Conservation (phyloP, 2,888 invertebrate species). For the Hypselothyrea guttata region DNA sequence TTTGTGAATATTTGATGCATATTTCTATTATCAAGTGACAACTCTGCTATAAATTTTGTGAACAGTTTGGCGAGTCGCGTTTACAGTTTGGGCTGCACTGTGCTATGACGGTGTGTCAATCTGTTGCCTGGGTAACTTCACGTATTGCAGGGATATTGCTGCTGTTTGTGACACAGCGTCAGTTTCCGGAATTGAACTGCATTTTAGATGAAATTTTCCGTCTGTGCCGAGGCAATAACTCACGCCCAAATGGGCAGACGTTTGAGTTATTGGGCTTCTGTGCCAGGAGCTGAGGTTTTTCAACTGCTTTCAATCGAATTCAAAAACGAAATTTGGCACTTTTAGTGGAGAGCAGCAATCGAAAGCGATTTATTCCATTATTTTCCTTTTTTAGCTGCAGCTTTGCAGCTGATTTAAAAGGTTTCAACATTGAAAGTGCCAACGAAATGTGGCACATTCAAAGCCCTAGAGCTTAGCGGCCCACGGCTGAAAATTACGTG, state of each 20-base stretch:
- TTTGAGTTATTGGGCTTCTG: too few relatives aligned
- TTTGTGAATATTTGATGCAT: too few relatives aligned
- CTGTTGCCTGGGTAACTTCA: slow-evolving; percentile 27
- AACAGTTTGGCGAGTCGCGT: too few relatives aligned
- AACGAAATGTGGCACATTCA: slow-evolving; percentile 37
- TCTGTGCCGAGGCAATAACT: slow-evolving; percentile 40
- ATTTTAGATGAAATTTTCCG: slow-evolving; percentile 43
- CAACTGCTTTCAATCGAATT: too few relatives aligned
- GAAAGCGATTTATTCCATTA: too few relatives aligned
- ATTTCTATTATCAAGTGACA: too few relatives aligned
- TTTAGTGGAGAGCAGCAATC: too few relatives aligned
- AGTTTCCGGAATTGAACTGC: slow-evolving; percentile 37
- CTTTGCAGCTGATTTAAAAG: too few relatives aligned
- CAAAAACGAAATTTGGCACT: too few relatives aligned
- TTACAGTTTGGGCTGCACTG: slow-evolving; percentile 5
- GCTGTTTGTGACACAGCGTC: not conserved
- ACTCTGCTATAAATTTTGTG: too few relatives aligned
- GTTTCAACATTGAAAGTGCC: slow-evolving; percentile 50
- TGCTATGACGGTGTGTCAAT: slow-evolving; percentile 28
- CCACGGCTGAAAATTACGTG: slow-evolving; percentile 46
- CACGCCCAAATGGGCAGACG: slow-evolving; percentile 9
- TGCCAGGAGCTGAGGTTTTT: too few relatives aligned
- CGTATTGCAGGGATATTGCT: slow-evolving; percentile 17
- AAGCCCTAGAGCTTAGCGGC: slow-evolving; percentile 40
- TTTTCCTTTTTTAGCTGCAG: too few relatives aligned